Evolutionary conservation across 2,888 invertebrate species (phyloP).

Genomic region (Drosophila lutescens): DNA sequence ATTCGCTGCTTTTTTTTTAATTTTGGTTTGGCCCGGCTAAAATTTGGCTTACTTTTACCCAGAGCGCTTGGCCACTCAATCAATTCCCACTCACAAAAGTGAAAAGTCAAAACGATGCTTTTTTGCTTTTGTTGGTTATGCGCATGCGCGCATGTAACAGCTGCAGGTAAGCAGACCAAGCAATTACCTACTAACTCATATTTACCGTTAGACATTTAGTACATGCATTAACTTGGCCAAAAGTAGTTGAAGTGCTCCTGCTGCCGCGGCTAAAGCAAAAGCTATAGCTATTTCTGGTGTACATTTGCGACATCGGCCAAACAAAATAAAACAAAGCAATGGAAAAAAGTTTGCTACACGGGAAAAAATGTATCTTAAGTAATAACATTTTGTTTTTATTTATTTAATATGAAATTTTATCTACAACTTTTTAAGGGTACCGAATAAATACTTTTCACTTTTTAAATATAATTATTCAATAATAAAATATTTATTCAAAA

Average conservation of each 20-base stretch:
- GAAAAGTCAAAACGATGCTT: conserved; percentile 69
- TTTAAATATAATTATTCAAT: too few relatives aligned
- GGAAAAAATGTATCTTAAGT: not conserved
- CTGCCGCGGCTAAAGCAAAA: conserved; percentile 14
- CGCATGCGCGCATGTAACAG: conserved; percentile 56
- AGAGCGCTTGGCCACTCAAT: conserved; percentile 66
- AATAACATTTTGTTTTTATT: not conserved
- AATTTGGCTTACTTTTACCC: conserved; percentile 47
- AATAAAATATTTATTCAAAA: not conserved
- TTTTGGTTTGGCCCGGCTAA: conserved; percentile 12
- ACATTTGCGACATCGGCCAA: conserved; percentile 50
- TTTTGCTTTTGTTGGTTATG: conserved; percentile 40
- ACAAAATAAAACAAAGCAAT: conserved; percentile 23
- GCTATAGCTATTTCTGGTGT: conserved; percentile 26
- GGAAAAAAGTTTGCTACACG: conserved; percentile 26
- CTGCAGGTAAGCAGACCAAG: conserved; percentile 60
- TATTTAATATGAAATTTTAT: not conserved
- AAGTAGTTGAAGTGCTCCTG: conserved; percentile 40
- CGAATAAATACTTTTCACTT: too few relatives aligned
- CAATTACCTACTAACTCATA: conserved; percentile 79
- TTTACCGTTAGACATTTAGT: conserved; percentile 77
- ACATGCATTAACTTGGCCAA: conserved; percentile 71
- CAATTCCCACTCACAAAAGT: conserved; percentile 76
- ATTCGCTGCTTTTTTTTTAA: not conserved
- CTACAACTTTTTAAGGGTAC: not conserved